These are phyloP conservation scores for Apistogramma diplotaenia DNA, from an alignment of 2,113 vertebrate genomes.

Conservation along the genomic window DNA sequence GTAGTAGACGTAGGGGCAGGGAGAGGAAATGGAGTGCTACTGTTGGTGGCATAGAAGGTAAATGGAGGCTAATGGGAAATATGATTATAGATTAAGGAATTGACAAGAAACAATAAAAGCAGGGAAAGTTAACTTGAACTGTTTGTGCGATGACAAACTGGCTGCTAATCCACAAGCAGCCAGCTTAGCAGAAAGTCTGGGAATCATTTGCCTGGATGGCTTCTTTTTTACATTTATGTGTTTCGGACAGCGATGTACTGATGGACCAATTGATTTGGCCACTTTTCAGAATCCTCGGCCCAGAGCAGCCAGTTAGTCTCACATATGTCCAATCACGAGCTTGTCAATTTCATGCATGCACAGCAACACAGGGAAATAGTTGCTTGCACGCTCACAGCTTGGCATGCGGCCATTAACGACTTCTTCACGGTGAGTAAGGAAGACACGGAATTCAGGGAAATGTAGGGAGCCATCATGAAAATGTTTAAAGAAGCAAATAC, in stretches of 20 bases:
- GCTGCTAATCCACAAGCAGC: background rate
- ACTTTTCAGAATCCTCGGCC: background rate
- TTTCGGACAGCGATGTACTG: background rate
- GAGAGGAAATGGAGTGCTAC: background rate
- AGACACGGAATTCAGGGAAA: background rate
- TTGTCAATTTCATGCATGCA: background rate
- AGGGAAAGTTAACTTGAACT: background rate
- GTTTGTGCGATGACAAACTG: background rate
- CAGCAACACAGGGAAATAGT: background rate
- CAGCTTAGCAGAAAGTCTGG: background rate
- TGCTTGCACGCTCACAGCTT: background rate
- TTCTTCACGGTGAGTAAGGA: background rate
- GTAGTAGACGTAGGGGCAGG: background rate
- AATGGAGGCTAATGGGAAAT: background rate
- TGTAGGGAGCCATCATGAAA: rapidly evolving
- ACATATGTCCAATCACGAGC: background rate
- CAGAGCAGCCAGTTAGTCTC: too few species aligned
- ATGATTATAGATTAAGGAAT: background rate
- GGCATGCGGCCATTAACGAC: background rate
- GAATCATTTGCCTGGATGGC: background rate
- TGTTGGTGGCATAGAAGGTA: background rate
- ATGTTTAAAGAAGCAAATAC: too few species aligned
- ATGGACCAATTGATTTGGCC: background rate
- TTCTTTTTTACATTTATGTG: background rate
- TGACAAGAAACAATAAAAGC: background rate